Percentiles rank a stretch among this genome's conserved stretches.
phyloP scores from a whole-genome alignment of 2,888 invertebrate genomes.

The Lithophane ornitopus region DNA sequence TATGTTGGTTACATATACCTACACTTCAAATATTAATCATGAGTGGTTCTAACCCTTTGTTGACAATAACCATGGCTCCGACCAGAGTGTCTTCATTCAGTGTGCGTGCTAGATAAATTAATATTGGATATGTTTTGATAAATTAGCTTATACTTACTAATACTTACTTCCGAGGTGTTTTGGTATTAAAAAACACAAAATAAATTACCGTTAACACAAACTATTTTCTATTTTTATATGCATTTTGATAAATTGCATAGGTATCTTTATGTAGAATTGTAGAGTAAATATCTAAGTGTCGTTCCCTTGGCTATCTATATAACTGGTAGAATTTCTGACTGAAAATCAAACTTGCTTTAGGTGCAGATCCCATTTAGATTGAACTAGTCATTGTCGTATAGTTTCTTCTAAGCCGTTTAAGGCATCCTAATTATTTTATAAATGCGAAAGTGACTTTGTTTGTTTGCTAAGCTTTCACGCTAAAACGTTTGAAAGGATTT shows the following conservation, averaged over 20 bases:
- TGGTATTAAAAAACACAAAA: not conserved
- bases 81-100: constrained; percentile 22
- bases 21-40: constrained; percentile 24
- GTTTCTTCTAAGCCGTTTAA: not conserved
- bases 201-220: not conserved
- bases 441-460: too few relatives aligned
- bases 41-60: constrained; percentile 38
- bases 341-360: not conserved
- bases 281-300: not conserved
- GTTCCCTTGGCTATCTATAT: not conserved
- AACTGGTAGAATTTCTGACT: not conserved
- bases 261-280: not conserved
- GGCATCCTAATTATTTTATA: too few relatives aligned
- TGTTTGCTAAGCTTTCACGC: too few relatives aligned
- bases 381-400: not conserved
- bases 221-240: not conserved
- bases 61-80: constrained; percentile 40
- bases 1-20: constrained; percentile 4
- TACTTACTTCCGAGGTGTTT: not conserved
- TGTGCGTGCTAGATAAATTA: constrained; percentile 15
- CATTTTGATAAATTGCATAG: not conserved
- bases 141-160: not conserved
- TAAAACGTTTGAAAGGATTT: too few relatives aligned
- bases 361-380: not conserved
- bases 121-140: constrained; percentile 1